Conservation (phyloP, 2,888 invertebrate species). For the Drosophila eohydei region DNA sequence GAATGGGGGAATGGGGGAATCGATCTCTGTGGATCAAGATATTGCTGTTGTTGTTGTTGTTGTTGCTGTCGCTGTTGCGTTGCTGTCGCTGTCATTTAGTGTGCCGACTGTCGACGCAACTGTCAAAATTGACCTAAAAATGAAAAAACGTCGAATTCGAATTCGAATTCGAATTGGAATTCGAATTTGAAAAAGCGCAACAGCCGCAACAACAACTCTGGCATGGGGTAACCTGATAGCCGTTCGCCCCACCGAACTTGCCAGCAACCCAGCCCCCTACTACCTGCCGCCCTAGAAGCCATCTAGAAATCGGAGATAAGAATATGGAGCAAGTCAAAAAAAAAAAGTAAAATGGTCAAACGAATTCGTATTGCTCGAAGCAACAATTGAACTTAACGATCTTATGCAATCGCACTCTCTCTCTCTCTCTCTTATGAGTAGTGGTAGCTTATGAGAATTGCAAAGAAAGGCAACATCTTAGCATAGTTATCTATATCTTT, state of each 20-base stretch:
- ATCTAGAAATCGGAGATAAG: constrained; percentile 68
- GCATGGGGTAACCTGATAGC: constrained; percentile 63
- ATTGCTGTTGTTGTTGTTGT: constrained; percentile 18
- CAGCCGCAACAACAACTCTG: constrained; percentile 12
- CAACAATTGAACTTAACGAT: neutral
- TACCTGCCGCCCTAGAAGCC: too few species aligned
- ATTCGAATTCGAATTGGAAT: constrained; percentile 40
- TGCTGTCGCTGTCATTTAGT: constrained; percentile 63
- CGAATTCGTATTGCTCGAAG: constrained; percentile 27
- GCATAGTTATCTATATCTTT: neutral
- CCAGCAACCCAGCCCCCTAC: neutral
- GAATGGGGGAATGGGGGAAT: constrained; percentile 5
- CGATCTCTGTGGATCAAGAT: constrained; percentile 39
- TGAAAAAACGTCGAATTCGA: constrained; percentile 41
- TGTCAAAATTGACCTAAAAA: constrained; percentile 75
- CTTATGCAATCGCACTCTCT: constrained; percentile 15
- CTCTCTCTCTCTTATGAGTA: too few species aligned
- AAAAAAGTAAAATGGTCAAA: constrained; percentile 29
- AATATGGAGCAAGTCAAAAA: constrained; percentile 42
- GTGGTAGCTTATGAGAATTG: neutral
- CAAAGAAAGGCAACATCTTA: neutral
- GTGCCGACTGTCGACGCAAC: constrained; percentile 66
- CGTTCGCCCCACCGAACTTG: constrained; percentile 12
- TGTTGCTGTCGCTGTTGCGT: constrained; percentile 20
- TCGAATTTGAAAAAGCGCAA: constrained; percentile 43